Conservation (phyloP, 1,140 invertebrate genomes). For the Macrosteles quadrilineatus region DNA sequence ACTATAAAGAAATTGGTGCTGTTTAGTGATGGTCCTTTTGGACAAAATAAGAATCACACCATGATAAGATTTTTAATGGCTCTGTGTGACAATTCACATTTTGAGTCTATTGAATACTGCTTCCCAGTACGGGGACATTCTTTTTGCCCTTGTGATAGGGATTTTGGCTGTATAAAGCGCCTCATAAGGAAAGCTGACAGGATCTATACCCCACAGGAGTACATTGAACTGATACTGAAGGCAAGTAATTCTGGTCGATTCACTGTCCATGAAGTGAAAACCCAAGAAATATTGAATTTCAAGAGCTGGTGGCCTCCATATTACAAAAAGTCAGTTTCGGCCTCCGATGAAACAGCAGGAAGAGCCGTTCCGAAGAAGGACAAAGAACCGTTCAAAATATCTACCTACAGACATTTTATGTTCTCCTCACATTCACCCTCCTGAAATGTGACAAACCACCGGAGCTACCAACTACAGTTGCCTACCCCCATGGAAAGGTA, state of each 20-base stretch:
- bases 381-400: neutral
- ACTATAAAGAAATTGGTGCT: conserved; percentile 42
- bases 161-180: conserved; percentile 45
- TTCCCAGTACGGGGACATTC: conserved; percentile 46
- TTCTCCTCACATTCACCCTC: neutral
- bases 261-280: neutral
- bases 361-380: neutral
- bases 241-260: conserved; percentile 3
- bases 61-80: conserved; percentile 40
- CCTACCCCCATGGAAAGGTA: neutral
- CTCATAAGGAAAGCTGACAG: conserved; percentile 37
- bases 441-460: neutral
- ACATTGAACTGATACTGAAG: conserved; percentile 16
- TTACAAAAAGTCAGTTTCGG: neutral
- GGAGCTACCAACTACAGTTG: neutral
- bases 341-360: neutral
- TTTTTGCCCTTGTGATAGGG: conserved; percentile 45
- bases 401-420: neutral
- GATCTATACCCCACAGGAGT: conserved; percentile 40
- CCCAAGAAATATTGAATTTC: neutral
- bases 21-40: conserved; percentile 37
- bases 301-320: neutral
- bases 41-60: conserved; percentile 42
- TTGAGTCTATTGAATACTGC: conserved; percentile 43
- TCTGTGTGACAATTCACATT: conserved; percentile 36